Evolutionary conservation across 2,888 invertebrate genomes (phyloP).

Genomic region (Cephus sareptanus): DNA sequence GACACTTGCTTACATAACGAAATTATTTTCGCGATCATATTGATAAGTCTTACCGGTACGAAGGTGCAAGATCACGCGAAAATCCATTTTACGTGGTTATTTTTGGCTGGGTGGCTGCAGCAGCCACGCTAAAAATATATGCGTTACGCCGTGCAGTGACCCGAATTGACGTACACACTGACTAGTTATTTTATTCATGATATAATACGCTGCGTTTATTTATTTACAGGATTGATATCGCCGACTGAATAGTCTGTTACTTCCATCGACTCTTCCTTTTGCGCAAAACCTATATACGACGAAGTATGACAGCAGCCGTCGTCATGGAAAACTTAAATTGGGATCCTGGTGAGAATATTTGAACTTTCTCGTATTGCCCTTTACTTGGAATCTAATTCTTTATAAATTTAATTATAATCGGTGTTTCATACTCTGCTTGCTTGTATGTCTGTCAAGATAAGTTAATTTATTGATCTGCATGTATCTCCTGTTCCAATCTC

Average conservation of each 20-base stretch:
- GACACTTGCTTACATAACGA: conserved; percentile 62
- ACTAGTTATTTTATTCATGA: not conserved
- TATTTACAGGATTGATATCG: not conserved
- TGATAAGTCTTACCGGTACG: conserved; percentile 31
- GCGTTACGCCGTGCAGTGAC: conserved; percentile 32
- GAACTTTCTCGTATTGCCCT: not conserved
- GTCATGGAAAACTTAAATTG: conserved; percentile 73
- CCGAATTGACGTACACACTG: conserved; percentile 18
- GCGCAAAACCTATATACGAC: conserved; percentile 2
- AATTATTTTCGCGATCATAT: conserved; percentile 50
- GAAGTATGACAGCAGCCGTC: conserved; percentile 71
- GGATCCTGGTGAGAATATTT: conserved; percentile 70
- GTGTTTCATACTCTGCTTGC: not conserved
- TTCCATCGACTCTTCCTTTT: not conserved
- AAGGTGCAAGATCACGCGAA: conserved; percentile 10
- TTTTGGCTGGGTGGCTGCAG: not conserved
- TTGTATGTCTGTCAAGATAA: not conserved
- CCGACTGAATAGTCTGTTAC: not conserved
- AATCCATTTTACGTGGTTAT: conserved; percentile 19
- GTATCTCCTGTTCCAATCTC: conserved; percentile 1
- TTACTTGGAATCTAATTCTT: not conserved
- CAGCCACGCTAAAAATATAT: conserved; percentile 5
- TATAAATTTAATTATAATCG: not conserved
- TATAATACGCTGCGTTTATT: not conserved
- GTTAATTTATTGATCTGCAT: not conserved